Evolutionary conservation across 2,113 vertebrate species (phyloP).

Genomic region (Saguinus imperator): DNA sequence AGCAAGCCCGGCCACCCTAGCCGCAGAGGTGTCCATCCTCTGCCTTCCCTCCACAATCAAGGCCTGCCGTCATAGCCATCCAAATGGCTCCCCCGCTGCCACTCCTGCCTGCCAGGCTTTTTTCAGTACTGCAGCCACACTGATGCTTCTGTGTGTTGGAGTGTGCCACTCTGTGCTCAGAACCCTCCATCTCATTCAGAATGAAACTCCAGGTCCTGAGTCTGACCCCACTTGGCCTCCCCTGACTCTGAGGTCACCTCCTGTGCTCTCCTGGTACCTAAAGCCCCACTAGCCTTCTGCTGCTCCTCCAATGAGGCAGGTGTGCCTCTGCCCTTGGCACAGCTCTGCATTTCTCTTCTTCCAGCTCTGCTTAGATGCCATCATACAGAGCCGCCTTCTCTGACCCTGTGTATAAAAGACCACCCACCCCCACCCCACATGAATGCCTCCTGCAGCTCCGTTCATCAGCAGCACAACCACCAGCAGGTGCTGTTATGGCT

Average conservation of each 20-base stretch:
- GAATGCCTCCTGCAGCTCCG: background rate
- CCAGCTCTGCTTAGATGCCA: background rate
- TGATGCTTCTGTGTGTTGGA: background rate
- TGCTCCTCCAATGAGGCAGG: no score
- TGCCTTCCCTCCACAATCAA: background rate
- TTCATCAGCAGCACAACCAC: background rate
- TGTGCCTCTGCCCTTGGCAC: background rate
- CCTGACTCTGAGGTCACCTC: background rate
- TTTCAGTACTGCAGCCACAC: background rate
- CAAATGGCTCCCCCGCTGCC: background rate
- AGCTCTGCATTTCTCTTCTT: background rate
- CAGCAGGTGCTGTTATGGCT: background rate
- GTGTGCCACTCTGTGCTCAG: background rate
- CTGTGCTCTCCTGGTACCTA: fast-evolving
- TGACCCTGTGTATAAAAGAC: background rate
- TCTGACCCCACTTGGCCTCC: no score
- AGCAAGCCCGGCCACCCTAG: background rate
- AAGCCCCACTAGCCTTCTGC: background rate
- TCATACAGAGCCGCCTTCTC: no score
- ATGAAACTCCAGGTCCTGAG: background rate
- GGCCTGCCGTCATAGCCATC: background rate
- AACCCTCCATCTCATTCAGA: background rate
- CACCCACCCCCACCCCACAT: fast-evolving
- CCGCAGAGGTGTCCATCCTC: no score
- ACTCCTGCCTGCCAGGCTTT: background rate